Evolutionary conservation across 2,797 vertebrate species (phyloP).

Genomic region (Pogoniulus pusillus): DNA sequence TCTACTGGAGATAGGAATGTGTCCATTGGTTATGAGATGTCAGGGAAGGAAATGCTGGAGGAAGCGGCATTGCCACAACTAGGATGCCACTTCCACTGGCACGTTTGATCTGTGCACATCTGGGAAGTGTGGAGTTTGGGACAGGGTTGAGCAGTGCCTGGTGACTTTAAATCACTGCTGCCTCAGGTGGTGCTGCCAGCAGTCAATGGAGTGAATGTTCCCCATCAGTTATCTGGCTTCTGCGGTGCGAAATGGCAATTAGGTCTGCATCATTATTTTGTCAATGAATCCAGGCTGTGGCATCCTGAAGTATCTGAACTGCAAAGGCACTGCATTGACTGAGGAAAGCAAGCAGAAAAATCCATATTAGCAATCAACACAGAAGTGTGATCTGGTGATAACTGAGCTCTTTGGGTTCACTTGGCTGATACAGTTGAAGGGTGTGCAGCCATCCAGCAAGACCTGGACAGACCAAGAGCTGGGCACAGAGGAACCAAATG

Average conservation of each 20-base stretch:
- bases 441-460: too few relatives aligned
- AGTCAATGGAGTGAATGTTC: neutral
- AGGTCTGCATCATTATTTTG: neutral
- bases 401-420: neutral
- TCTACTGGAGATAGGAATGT: too few relatives aligned
- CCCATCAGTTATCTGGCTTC: neutral
- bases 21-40: too few relatives aligned
- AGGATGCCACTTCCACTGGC: too few relatives aligned
- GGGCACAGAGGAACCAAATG: too few relatives aligned
- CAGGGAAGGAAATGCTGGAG: too few relatives aligned
- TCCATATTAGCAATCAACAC: neutral
- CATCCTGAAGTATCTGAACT: neutral
- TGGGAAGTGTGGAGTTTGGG: neutral
- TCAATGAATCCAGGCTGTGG: neutral
- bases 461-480: too few relatives aligned
- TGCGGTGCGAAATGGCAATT: neutral
- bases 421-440: too few relatives aligned
- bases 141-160: neutral
- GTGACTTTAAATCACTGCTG: neutral
- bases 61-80: too few relatives aligned
- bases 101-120: too few relatives aligned
- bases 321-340: neutral
- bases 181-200: neutral
- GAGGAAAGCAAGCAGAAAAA: neutral
- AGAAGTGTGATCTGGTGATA: neutral